Percentiles rank a stretch among this genome's conserved stretches.
phyloP scores from a whole-genome alignment of 2,888 invertebrate species.

The Chloroclysta siterata region DNA sequence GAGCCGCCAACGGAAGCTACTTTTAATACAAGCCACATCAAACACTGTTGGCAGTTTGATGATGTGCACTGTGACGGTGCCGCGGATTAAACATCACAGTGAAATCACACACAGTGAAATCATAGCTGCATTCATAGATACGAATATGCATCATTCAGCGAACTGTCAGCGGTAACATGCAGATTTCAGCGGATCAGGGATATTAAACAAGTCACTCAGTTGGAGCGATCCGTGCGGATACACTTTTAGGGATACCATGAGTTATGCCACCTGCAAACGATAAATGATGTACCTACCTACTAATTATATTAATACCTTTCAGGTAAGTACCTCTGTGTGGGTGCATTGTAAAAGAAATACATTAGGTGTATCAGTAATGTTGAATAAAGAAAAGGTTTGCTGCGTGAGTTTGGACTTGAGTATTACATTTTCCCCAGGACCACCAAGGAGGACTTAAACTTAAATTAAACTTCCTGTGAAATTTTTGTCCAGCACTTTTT shows the following conservation, averaged over 20 bases:
- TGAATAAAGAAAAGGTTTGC: too few relatives aligned
- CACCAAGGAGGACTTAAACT: too few relatives aligned
- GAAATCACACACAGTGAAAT: slow-evolving; percentile 66
- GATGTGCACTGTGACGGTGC: slow-evolving; percentile 50
- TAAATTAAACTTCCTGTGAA: too few relatives aligned
- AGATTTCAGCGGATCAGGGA: slow-evolving; percentile 69
- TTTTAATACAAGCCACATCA: slow-evolving; percentile 38
- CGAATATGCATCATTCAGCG: slow-evolving; percentile 53
- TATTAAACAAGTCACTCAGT: slow-evolving; percentile 64
- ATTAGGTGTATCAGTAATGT: too few relatives aligned
- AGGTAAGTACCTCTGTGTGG: too few relatives aligned
- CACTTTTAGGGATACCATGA: slow-evolving; percentile 5
- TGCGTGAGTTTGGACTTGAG: too few relatives aligned
- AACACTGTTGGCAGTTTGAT: slow-evolving; percentile 41
- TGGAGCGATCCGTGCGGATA: slow-evolving; percentile 40
- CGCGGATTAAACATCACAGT: slow-evolving; percentile 67
- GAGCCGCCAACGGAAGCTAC: background rate
- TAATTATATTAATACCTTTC: too few relatives aligned
- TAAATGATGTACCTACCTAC: too few relatives aligned
- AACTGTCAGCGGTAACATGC: slow-evolving; percentile 66
- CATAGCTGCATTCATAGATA: slow-evolving; percentile 56
- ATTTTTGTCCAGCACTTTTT: too few relatives aligned
- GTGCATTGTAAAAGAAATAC: too few relatives aligned
- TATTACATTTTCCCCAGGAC: too few relatives aligned
- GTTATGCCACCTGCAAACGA: background rate